A percentile compares a stretch with the other conserved stretches of the same genome.
Evolutionary conservation across 1,140 invertebrate species (phyloP).

Genomic region (Bombus impatiens): DNA sequence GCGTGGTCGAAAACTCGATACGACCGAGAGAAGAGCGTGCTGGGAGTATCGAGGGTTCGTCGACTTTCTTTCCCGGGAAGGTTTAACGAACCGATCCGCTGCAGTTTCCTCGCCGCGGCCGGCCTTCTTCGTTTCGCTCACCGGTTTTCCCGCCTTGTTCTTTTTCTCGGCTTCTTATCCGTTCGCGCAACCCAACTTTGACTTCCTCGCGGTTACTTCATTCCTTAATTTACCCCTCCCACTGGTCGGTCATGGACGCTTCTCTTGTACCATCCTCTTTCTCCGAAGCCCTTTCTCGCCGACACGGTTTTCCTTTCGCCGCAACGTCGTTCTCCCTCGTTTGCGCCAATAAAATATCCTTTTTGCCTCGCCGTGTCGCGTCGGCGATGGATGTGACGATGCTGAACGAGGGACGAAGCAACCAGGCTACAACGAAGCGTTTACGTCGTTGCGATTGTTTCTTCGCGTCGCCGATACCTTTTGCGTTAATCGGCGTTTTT

Average conservation of each 20-base stretch:
- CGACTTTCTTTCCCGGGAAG: slow-evolving; percentile 48
- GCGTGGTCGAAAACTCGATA: neutral
- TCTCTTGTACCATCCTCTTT: too few species aligned
- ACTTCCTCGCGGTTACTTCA: slow-evolving; percentile 56
- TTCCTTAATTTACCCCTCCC: slow-evolving; percentile 56
- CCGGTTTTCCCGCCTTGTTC: slow-evolving; percentile 16
- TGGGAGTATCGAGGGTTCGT: neutral
- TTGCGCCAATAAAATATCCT: neutral
- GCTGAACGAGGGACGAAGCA: neutral
- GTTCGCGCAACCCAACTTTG: neutral
- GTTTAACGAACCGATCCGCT: slow-evolving; percentile 67
- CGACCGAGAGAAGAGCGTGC: neutral
- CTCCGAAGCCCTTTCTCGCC: neutral
- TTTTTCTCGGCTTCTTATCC: slow-evolving; percentile 20
- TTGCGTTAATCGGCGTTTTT: too few species aligned
- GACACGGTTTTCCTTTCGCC: slow-evolving; percentile 26
- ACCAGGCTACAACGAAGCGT: neutral
- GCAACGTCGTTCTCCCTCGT: neutral
- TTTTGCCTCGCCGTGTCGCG: neutral
- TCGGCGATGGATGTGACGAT: neutral
- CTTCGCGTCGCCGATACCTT: neutral
- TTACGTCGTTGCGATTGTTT: neutral
- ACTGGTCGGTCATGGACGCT: neutral
- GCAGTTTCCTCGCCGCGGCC: slow-evolving; percentile 49
- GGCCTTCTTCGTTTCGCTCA: slow-evolving; percentile 37